Conservation (phyloP, 2,113 vertebrate species). For the Ptilonorhynchus violaceus region DNA sequence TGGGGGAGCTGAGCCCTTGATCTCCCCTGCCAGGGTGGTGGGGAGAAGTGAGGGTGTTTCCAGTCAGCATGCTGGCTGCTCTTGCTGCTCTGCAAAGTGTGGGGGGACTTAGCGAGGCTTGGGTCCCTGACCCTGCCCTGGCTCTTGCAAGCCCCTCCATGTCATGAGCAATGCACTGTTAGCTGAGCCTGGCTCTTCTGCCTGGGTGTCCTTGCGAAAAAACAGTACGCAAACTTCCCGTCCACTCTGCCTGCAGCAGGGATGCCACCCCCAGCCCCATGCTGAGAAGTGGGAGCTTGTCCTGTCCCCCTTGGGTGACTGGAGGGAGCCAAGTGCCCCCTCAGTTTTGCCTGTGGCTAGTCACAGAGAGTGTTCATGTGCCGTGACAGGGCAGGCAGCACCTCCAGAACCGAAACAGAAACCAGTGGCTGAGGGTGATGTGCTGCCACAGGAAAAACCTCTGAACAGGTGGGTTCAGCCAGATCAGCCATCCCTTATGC, state of each 20-base stretch:
- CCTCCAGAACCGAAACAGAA: neutral
- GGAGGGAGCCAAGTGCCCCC: neutral
- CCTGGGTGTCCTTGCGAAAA: accelerated
- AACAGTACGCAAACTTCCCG: neutral
- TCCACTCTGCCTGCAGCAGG: neutral
- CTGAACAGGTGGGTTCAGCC: neutral
- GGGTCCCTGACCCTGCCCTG: neutral
- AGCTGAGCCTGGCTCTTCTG: neutral
- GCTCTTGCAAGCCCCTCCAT: neutral
- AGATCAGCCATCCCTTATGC: neutral
- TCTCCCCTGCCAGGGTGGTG: accelerated
- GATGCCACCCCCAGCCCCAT: neutral
- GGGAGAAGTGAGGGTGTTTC: neutral
- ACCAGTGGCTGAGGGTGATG: neutral
- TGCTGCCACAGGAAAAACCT: neutral
- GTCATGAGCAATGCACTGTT: accelerated
- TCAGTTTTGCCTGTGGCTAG: neutral
- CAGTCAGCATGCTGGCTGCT: neutral
- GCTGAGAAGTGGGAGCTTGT: neutral
- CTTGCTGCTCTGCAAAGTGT: neutral
- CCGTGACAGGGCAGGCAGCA: neutral
- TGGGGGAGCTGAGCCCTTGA: neutral
- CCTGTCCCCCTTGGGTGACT: neutral
- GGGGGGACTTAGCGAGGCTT: accelerated
- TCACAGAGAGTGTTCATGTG: accelerated